These are phyloP conservation scores for Sarotherodon lohbergeri DNA, from an alignment of 2,113 vertebrate genomes.

Conservation along the genomic window DNA sequence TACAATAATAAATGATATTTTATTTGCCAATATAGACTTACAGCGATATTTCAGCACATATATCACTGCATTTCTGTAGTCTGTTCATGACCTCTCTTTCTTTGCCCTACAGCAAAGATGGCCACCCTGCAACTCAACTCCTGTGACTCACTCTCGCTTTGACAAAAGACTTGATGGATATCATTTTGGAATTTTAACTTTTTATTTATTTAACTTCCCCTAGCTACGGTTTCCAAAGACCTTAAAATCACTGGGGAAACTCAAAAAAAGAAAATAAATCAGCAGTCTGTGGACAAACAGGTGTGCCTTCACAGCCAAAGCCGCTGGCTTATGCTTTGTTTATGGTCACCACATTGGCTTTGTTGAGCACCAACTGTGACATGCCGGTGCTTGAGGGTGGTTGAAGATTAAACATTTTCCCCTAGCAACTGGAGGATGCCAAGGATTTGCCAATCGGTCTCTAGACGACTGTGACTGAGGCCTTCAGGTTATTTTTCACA, in stretches of 20 bases:
- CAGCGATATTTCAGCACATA: background rate
- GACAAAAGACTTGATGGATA: background rate
- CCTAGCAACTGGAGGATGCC: background rate
- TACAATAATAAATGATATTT: background rate
- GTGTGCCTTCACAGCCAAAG: background rate
- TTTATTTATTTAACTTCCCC: background rate
- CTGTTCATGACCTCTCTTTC: background rate
- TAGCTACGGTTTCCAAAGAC: accelerated
- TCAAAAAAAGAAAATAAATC: background rate
- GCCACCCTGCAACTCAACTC: background rate
- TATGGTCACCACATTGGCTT: background rate
- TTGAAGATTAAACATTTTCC: background rate
- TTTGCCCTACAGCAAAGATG: background rate
- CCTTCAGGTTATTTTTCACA: background rate
- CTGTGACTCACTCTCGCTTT: background rate
- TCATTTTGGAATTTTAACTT: background rate
- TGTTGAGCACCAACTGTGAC: background rate
- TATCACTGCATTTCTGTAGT: background rate
- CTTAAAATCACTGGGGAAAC: background rate
- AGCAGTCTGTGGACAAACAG: background rate
- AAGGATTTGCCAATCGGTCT: background rate
- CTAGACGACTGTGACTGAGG: background rate
- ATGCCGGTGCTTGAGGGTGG: background rate
- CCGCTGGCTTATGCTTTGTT: background rate
- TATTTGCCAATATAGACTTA: background rate